A percentile compares a stretch with the other conserved stretches of the same genome.
These are phyloP conservation scores for Amphibalanus amphitrite DNA, from an alignment of 1,140 invertebrate genomes.

Conservation along the genomic window DNA sequence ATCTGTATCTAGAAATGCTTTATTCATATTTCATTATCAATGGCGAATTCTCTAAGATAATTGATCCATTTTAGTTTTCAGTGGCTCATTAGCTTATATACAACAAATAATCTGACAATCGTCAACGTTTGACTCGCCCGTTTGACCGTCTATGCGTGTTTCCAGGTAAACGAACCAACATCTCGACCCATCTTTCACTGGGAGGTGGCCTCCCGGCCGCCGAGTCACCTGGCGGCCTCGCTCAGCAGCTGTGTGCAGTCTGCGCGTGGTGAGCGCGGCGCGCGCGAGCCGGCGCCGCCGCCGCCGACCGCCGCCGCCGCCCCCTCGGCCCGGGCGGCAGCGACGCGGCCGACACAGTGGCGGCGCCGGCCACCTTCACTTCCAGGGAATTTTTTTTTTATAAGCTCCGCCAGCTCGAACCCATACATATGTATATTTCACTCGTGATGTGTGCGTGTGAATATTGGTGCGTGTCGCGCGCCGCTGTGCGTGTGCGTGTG, in stretches of 20 bases:
- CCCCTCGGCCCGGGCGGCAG: not conserved
- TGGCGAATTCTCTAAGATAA: no score
- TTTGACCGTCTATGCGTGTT: not conserved
- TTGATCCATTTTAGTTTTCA: no score
- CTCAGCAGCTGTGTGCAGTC: not conserved
- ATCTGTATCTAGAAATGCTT: no score
- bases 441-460: not conserved
- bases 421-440: conserved; percentile 2
- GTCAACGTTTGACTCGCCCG: no score
- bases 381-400: not conserved
- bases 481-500: not conserved
- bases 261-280: not conserved
- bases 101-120: no score
- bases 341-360: no score
- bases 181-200: conserved; percentile 1
- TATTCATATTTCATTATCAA: no score
- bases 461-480: not conserved
- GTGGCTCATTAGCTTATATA: no score
- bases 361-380: not conserved
- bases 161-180: not conserved
- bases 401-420: not conserved
- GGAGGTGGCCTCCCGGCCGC: not conserved
- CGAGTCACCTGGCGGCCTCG: not conserved
- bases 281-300: no score
- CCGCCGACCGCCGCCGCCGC: no score